These are phyloP conservation scores for Mustela nigripes DNA, from an alignment of 2,113 vertebrate genomes.

Conservation along the genomic window DNA sequence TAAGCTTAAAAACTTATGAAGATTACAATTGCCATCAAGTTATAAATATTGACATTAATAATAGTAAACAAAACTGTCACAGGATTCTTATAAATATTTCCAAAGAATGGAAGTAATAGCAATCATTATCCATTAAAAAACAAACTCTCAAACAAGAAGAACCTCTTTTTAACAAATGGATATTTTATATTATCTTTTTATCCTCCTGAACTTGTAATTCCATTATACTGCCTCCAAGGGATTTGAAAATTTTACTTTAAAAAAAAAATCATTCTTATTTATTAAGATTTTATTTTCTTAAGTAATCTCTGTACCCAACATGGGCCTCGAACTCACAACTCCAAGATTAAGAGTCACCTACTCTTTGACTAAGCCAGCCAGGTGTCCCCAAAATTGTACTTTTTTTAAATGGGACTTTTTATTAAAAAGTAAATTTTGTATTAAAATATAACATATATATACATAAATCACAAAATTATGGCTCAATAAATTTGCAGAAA, in stretches of 20 bases:
- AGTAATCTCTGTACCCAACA: neutral
- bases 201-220: neutral
- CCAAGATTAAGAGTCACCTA: neutral
- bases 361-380: neutral
- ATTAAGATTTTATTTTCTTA: neutral
- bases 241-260: neutral
- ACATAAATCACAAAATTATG: neutral
- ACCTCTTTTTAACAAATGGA: neutral
- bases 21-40: neutral
- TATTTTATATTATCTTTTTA: neutral
- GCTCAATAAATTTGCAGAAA: neutral
- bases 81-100: neutral
- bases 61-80: neutral
- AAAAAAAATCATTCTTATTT: neutral
- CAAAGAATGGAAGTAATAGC: neutral
- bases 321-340: neutral
- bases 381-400: neutral
- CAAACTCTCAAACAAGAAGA: neutral
- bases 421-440: neutral
- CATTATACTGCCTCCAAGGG: neutral
- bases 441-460: neutral
- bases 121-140: neutral
- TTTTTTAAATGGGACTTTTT: neutral
- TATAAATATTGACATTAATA: neutral
- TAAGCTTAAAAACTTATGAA: neutral